These are phyloP conservation scores for Limnephilus auricula DNA, from an alignment of 2,888 invertebrate species.

Conservation along the genomic window DNA sequence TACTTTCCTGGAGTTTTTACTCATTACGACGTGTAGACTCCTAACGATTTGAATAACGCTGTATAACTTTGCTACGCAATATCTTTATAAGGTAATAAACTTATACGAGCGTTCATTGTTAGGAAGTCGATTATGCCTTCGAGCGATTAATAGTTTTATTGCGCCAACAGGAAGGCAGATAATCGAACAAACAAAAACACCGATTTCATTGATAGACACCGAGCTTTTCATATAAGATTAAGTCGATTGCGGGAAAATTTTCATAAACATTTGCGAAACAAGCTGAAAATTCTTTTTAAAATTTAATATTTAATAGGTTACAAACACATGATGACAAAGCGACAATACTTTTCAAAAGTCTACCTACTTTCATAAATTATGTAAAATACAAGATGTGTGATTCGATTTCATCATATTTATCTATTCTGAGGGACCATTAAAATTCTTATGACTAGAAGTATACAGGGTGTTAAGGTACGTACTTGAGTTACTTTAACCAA, in stretches of 20 bases:
- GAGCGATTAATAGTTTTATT: constrained; percentile 3
- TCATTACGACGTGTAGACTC: constrained; percentile 10
- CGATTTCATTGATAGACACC: neutral
- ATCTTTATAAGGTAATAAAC: constrained; percentile 29
- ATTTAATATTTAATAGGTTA: neutral
- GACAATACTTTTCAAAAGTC: too few relatives aligned
- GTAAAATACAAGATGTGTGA: too few relatives aligned
- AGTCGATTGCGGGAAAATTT: neutral
- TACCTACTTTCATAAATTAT: too few relatives aligned
- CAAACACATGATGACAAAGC: neutral
- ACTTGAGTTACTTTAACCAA: too few relatives aligned
- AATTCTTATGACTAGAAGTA: too few relatives aligned
- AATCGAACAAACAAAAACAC: neutral
- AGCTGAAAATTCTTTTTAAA: neutral
- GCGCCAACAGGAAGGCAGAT: neutral
- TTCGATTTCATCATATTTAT: too few relatives aligned
- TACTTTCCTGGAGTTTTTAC: constrained; percentile 33
- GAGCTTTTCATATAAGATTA: neutral
- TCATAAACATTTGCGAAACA: neutral
- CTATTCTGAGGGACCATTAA: too few relatives aligned
- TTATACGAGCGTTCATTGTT: constrained; percentile 21
- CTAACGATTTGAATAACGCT: constrained; percentile 18
- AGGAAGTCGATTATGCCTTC: neutral
- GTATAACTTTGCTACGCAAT: constrained; percentile 23
- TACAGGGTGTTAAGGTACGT: too few relatives aligned